phyloP scores from a whole-genome alignment of 2,797 vertebrate genomes.

The Lagorchestes hirsutus region DNA sequence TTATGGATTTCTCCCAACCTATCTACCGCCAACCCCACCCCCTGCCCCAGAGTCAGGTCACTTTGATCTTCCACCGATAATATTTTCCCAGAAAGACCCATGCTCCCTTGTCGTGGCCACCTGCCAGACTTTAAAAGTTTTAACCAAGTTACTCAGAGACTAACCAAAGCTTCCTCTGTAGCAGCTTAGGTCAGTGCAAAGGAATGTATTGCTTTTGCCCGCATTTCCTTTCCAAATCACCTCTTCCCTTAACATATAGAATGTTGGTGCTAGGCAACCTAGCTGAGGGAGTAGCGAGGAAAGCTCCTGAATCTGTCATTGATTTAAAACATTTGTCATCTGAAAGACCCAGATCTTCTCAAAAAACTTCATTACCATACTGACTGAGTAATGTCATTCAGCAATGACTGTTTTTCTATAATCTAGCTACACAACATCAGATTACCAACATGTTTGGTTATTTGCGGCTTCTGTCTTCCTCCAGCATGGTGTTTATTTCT shows the following conservation, averaged over 20 bases:
- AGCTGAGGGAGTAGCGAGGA: constrained; percentile 57
- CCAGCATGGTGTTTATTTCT: constrained; percentile 73
- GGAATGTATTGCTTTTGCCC: constrained; percentile 60
- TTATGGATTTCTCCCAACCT: not conserved
- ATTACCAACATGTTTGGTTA: constrained; percentile 76
- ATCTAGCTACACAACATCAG: constrained; percentile 79
- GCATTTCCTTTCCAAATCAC: constrained; percentile 68
- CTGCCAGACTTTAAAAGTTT: constrained; percentile 26
- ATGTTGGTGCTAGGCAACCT: constrained; percentile 79
- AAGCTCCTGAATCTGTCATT: constrained; percentile 81
- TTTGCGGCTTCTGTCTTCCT: constrained; percentile 80
- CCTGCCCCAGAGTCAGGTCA: not conserved
- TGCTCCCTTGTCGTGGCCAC: not conserved
- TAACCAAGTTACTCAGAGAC: not conserved
- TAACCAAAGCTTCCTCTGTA: not conserved
- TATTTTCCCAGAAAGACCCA: constrained; percentile 21
- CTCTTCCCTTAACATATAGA: constrained; percentile 66
- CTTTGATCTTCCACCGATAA: not conserved
- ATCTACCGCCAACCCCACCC: too few relatives aligned
- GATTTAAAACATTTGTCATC: constrained; percentile 82
- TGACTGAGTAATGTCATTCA: constrained; percentile 77
- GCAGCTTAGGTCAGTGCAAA: constrained; percentile 19
- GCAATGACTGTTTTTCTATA: constrained; percentile 81
- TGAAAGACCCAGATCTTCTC: constrained; percentile 74
- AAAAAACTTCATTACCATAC: constrained; percentile 77